Percentiles rank a stretch among this genome's conserved stretches.
These are phyloP conservation scores for Maconellicoccus hirsutus DNA, from an alignment of 1,140 invertebrate genomes.

Conservation along the genomic window DNA sequence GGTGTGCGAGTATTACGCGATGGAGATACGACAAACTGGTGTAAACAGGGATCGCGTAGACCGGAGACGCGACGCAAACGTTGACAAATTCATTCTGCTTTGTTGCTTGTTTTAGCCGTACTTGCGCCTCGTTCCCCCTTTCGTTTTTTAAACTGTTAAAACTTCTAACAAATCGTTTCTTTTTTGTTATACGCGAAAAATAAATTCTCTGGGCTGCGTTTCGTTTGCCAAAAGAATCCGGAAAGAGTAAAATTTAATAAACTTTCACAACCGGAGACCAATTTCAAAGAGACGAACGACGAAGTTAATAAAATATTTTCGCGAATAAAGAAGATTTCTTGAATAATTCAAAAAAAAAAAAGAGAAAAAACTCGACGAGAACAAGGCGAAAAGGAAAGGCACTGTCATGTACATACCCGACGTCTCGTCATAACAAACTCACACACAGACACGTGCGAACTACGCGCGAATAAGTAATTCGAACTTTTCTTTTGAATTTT, in stretches of 20 bases:
- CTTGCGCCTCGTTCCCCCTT: background rate
- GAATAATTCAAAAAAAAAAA: background rate
- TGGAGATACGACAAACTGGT: too few relatives aligned
- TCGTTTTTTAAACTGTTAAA: background rate
- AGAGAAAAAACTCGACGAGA: background rate
- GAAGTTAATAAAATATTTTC: constrained; percentile 5
- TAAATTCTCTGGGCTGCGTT: background rate
- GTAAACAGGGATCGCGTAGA: too few relatives aligned
- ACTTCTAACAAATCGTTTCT: background rate
- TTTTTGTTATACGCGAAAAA: constrained; percentile 1
- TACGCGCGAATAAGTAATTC: constrained; percentile 3
- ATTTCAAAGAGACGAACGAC: background rate
- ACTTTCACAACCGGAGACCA: background rate
- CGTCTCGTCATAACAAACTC: background rate
- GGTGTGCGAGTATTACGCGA: too few relatives aligned
- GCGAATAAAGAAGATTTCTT: background rate
- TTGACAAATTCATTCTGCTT: constrained; percentile 9
- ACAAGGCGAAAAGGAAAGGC: background rate
- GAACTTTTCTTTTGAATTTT: constrained; percentile 10
- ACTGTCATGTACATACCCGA: background rate
- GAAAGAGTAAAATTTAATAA: constrained; percentile 10
- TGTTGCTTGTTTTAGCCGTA: background rate
- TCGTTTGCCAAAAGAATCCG: background rate
- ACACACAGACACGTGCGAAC: background rate
- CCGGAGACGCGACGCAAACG: background rate